phyloP scores from a whole-genome alignment of 2,113 vertebrate species.

The Caracal caracal region DNA sequence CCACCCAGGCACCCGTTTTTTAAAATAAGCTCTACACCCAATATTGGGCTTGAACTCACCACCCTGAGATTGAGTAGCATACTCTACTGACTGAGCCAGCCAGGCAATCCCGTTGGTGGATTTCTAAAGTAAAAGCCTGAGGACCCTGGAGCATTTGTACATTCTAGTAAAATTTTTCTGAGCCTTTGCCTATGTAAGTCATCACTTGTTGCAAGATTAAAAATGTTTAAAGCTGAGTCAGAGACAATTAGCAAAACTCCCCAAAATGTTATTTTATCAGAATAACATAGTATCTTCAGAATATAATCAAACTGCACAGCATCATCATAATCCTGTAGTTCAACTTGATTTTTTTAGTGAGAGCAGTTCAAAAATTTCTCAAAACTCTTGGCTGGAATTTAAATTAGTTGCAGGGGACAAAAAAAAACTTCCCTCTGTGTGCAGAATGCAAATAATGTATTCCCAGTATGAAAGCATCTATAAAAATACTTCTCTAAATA shows the following conservation, averaged over 20 bases:
- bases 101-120: too few species aligned
- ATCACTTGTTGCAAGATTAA: neutral
- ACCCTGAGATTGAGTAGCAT: too few species aligned
- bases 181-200: neutral
- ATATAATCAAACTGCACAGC: neutral
- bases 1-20: neutral
- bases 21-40: too few species aligned
- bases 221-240: neutral
- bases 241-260: constrained; percentile 32
- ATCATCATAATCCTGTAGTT: neutral
- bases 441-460: constrained; percentile 59
- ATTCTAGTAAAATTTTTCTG: neutral
- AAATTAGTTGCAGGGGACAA: neutral
- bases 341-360: neutral
- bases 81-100: too few species aligned
- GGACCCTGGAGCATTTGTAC: too few species aligned
- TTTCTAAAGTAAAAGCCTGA: too few species aligned
- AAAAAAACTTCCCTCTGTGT: neutral
- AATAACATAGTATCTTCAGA: neutral
- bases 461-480: constrained; percentile 36
- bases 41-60: too few species aligned
- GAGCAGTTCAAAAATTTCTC: constrained; percentile 20
- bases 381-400: constrained; percentile 49
- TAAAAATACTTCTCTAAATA: constrained; percentile 66
- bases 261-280: neutral